Evolutionary conservation across 2,797 vertebrate species (phyloP), one percentile per base, ranked within the genome.

Genomic region (Lophius americanus): DNA sequence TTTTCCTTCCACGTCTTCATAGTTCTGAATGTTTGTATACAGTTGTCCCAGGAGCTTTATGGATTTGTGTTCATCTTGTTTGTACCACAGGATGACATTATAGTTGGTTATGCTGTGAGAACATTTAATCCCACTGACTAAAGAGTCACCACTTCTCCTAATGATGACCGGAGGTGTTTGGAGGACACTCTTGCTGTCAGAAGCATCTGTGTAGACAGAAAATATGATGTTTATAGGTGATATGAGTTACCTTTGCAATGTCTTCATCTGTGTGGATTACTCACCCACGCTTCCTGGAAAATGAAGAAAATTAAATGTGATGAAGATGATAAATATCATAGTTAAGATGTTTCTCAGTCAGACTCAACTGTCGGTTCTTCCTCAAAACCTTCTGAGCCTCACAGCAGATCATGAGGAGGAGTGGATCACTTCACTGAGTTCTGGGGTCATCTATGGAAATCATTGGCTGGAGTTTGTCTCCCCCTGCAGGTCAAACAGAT

Each of bases 51-150:
- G 57, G 0, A 47, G 9, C 56, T 60, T 60, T 2, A 85, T 39
- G 23, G 55, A 38, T 57, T 52, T n/a, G 0, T 3, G 2, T 53
- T 62, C 2, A 1, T 78, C 60, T 54, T 81, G 81, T 68, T 86
- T 87, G 78, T 85, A 85, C 84, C 85, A 89, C 32, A 81, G 67
- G 11, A 86, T 82, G 0, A 0, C 0, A 1, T 87, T n/a, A 35
- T 73, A 69, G 5, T 3, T 1, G 2, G 6, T 0, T 6, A 71
- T 63, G 0, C 0, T 62, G 64, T 87, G 84, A 8, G 66, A 63
- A 57, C 86, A 90, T 1, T 13, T 4, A 9, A 88, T 64, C 37
- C 68, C 51, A 4, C n/a, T 39, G 38, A 1, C 5, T 2, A 72
- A 66, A 13, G 75, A 72, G 66, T 82, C 51, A 14, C 50, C 55